A percentile compares a stretch with the other conserved stretches of the same genome.
Conservation (phyloP, 2,888 invertebrate genomes). For the Netelia inedita region DNA sequence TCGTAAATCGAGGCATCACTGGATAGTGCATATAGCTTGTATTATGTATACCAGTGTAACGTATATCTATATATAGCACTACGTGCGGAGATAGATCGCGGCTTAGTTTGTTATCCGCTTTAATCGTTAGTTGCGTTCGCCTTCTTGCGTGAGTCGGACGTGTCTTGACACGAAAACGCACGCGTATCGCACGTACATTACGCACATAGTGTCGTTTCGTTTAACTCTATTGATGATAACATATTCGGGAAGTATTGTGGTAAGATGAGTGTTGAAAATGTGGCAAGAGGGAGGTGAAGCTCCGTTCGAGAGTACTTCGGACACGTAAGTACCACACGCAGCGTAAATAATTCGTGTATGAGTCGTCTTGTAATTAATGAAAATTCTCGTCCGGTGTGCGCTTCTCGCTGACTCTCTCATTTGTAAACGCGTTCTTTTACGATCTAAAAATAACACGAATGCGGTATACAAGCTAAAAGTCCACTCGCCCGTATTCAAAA, state of each 20-base stretch:
- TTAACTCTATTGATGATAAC: conserved; percentile 38
- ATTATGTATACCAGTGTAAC: conserved; percentile 11
- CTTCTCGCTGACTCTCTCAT: conserved; percentile 1
- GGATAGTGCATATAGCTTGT: neutral
- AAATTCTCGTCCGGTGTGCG: conserved; percentile 30
- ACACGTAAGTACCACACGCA: conserved; percentile 78
- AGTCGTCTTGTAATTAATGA: conserved; percentile 5
- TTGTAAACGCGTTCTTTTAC: conserved; percentile 26
- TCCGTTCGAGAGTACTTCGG: conserved; percentile 78
- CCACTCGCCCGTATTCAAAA: neutral
- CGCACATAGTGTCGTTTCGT: conserved; percentile 19
- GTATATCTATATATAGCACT: conserved; percentile 43
- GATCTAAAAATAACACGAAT: conserved; percentile 17
- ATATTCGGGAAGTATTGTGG: conserved; percentile 49
- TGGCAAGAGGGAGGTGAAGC: conserved; percentile 82
- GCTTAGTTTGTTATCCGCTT: conserved; percentile 71
- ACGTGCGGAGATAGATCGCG: conserved; percentile 66
- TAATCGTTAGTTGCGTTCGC: conserved; percentile 71
- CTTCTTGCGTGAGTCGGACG: conserved; percentile 66
- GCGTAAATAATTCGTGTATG: neutral
- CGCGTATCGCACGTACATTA: conserved; percentile 9
- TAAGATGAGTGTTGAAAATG: conserved; percentile 79
- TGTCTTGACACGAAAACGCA: conserved; percentile 41
- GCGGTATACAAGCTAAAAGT: neutral
- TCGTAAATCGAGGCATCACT: conserved; percentile 48